Conservation (phyloP, 64 coral and sea anemone species). For the Catalaphyllia jardinei region DNA sequence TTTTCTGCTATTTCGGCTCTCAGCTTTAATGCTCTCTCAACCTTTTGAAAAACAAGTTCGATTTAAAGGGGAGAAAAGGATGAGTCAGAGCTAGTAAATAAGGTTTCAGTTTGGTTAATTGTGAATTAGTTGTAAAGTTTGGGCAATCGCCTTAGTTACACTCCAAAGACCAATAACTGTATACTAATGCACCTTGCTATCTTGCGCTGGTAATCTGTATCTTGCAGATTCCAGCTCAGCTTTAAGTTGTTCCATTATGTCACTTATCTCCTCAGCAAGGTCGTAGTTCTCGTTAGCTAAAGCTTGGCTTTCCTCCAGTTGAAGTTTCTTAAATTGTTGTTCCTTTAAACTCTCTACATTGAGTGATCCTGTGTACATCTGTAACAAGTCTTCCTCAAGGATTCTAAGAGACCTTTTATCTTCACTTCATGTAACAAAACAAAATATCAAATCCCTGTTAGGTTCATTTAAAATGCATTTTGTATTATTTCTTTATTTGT, state of each 20-base stretch:
- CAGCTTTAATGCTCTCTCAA: conserved; percentile 35
- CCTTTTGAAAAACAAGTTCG: neutral
- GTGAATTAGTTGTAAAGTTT: too few relatives aligned
- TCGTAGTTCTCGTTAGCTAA: conserved; percentile 71
- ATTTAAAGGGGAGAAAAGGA: neutral
- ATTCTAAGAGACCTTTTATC: conserved; percentile 14
- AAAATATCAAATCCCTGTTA: neutral
- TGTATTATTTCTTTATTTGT: too few relatives aligned
- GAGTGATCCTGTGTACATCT: conserved; percentile 20
- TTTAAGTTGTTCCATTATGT: conserved; percentile 47
- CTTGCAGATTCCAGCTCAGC: conserved; percentile 25
- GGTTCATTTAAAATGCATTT: neutral
- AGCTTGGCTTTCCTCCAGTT: conserved; percentile 43
- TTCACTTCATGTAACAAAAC: conserved; percentile 20
- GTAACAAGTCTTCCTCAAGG: conserved; percentile 40
- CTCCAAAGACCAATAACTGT: neutral
- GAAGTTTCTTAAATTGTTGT: conserved; percentile 27
- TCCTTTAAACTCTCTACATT: conserved; percentile 3
- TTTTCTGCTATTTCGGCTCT: conserved; percentile 39
- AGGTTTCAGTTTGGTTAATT: too few relatives aligned
- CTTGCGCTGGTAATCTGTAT: conserved; percentile 47
- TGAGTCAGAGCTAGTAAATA: too few relatives aligned
- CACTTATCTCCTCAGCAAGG: conserved; percentile 54
- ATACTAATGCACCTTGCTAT: conserved; percentile 39
- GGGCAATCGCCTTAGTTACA: too few relatives aligned